A percentile compares a stretch with the other conserved stretches of the same genome.
phyloP scores from a whole-genome alignment of 2,113 vertebrate genomes.

The Arvicanthis niloticus region DNA sequence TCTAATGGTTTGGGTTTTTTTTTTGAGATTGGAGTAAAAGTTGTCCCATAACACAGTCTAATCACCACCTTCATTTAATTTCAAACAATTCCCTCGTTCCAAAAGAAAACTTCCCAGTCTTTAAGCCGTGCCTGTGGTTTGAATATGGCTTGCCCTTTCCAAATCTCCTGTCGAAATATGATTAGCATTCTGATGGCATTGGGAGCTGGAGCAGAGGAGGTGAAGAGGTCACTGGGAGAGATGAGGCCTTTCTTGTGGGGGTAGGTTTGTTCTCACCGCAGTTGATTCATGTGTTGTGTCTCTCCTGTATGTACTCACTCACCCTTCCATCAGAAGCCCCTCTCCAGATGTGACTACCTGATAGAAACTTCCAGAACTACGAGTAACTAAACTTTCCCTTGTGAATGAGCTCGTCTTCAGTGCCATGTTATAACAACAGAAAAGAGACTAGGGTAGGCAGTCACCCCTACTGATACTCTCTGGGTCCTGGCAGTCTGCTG shows the following conservation, averaged over 20 bases:
- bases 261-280: neutral
- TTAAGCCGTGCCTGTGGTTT: neutral
- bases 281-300: neutral
- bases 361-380: neutral
- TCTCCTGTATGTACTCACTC: neutral
- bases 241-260: neutral
- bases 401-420: neutral
- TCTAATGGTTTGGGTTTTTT: neutral
- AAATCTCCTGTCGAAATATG: neutral
- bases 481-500: neutral
- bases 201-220: no score
- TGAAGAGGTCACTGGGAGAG: neutral
- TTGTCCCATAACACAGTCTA: neutral
- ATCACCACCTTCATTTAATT: neutral
- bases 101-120: neutral
- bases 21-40: neutral
- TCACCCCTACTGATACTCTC: rapidly evolving
- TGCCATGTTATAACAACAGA: neutral
- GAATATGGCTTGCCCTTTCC: neutral
- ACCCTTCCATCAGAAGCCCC: neutral
- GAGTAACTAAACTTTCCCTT: neutral
- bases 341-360: neutral
- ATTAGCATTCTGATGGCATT: neutral
- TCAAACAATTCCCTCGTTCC: neutral
- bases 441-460: neutral